Evolutionary conservation across 1,140 invertebrate genomes (phyloP).

Genomic region (Lepidostoma basale): DNA sequence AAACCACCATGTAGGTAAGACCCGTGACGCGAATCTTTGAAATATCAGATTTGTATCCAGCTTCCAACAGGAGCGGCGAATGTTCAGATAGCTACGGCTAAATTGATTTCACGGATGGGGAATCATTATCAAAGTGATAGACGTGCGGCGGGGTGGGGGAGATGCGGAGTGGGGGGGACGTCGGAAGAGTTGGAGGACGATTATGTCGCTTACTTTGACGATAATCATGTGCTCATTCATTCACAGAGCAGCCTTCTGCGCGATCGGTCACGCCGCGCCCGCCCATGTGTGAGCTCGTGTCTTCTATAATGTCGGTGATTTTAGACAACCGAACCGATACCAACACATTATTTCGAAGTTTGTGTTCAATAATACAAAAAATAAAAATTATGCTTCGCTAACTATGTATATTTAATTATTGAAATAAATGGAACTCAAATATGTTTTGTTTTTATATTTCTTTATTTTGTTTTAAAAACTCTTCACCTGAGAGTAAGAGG

Average conservation of each 20-base stretch:
- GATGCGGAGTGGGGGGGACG: neutral
- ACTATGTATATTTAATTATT: no score
- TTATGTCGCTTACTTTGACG: slow-evolving; percentile 40
- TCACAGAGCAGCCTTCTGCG: slow-evolving; percentile 12
- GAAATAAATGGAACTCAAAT: no score
- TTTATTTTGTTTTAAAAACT: no score
- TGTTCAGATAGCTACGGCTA: slow-evolving; percentile 34
- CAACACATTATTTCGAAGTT: no score
- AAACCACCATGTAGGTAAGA: no score
- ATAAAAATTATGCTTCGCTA: no score
- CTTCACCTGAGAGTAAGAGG: no score
- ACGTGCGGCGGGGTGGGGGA: slow-evolving; percentile 1
- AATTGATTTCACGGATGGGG: slow-evolving; percentile 45
- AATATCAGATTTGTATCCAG: slow-evolving; percentile 41
- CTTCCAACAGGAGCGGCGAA: slow-evolving; percentile 18
- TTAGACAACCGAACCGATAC: slow-evolving; percentile 9
- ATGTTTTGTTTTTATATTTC: no score
- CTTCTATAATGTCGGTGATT: slow-evolving; percentile 26
- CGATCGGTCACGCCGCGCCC: neutral
- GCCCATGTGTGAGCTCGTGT: neutral
- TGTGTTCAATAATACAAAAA: no score
- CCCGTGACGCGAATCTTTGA: slow-evolving; percentile 30
- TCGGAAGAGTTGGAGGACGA: slow-evolving; percentile 6
- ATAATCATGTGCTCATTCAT: slow-evolving; percentile 31
- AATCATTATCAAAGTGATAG: slow-evolving; percentile 44